phyloP scores from a whole-genome alignment of 2,113 vertebrate species.

The Sebastes fasciatus region DNA sequence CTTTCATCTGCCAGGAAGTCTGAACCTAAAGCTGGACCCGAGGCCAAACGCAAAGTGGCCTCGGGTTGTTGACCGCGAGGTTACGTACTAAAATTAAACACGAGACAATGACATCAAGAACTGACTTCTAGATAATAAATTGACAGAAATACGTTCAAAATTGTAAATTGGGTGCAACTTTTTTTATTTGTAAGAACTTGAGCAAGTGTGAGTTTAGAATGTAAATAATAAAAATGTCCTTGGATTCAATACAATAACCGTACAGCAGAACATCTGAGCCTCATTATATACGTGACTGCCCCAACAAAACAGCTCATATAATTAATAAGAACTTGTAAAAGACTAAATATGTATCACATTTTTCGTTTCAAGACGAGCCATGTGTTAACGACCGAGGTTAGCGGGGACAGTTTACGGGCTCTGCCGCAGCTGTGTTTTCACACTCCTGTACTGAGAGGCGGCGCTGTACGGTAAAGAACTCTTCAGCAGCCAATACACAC shows the following conservation, averaged over 20 bases:
- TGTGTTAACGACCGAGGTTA: constrained; percentile 58
- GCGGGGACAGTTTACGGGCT: constrained; percentile 32
- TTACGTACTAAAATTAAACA: constrained; percentile 4
- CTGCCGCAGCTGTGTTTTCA: constrained; percentile 51
- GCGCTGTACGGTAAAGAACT: constrained; percentile 11
- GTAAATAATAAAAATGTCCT: constrained; percentile 10
- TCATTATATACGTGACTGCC: constrained; percentile 40
- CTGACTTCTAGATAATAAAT: background rate
- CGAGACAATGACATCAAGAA: background rate
- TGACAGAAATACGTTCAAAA: background rate
- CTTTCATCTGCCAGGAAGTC: constrained; percentile 68
- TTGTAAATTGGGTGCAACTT: background rate
- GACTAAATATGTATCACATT: constrained; percentile 56
- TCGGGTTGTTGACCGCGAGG: background rate
- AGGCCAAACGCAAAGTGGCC: constrained; percentile 43
- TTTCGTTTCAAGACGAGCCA: constrained; percentile 45
- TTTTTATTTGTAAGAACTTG: background rate
- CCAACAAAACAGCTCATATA: constrained; percentile 64
- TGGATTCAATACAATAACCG: constrained; percentile 27
- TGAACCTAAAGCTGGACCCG: constrained; percentile 25
- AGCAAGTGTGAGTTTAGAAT: background rate
- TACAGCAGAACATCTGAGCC: constrained; percentile 42
- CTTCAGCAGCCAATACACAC: constrained; percentile 14
- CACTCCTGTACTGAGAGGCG: constrained; percentile 24
- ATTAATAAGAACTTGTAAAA: constrained; percentile 46